Evolutionary conservation across 2,888 invertebrate species (phyloP), one percentile per base, ranked within the genome.

Genomic region (Cryptosula pallasiana): DNA sequence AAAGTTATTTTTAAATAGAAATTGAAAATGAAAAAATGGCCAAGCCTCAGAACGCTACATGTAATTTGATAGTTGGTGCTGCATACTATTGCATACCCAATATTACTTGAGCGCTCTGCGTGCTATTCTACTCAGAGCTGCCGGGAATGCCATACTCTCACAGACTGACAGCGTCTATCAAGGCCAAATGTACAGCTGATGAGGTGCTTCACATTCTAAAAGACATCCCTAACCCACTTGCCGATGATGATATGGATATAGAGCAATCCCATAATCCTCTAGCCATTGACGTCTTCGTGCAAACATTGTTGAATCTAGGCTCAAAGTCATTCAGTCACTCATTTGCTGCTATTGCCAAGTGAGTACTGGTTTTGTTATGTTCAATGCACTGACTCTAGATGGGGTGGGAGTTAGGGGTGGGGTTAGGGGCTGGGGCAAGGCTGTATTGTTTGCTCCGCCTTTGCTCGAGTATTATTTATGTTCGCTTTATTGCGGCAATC

Each of bases 321-420:
- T 92, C 93, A 71, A 99, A 98, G 86, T 96, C 97, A 78, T 95
- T 98, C 84, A 96, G 96, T 74, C 99, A 99, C 83, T 94, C 95
- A 78, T 97, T 98, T 85, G 95, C 98, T 3, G 98, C 96, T n/a
- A 92, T 99, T 76, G 94, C 95, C 57, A 98, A 97, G 88, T 98
- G 91, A 82, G 94, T 71, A n/a, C n/a, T n/a, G n/a, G n/a, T n/a
- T n/a, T n/a, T n/a, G n/a, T n/a, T n/a, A n/a, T n/a, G n/a, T n/a
- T n/a, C n/a, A n/a, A n/a, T n/a, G n/a, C n/a, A n/a, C n/a, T n/a
- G n/a, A n/a, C n/a, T n/a, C n/a, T n/a, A n/a, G n/a, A n/a, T n/a
- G n/a, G n/a, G n/a, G n/a, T n/a, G n/a, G n/a, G n/a, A n/a, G n/a
- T n/a, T n/a, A n/a, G n/a, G n/a, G n/a, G n/a, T n/a, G n/a, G n/a